Evolutionary conservation across 92 coral and sea anemone species (phyloP).

Genomic region (Virgularia gustaviana): DNA sequence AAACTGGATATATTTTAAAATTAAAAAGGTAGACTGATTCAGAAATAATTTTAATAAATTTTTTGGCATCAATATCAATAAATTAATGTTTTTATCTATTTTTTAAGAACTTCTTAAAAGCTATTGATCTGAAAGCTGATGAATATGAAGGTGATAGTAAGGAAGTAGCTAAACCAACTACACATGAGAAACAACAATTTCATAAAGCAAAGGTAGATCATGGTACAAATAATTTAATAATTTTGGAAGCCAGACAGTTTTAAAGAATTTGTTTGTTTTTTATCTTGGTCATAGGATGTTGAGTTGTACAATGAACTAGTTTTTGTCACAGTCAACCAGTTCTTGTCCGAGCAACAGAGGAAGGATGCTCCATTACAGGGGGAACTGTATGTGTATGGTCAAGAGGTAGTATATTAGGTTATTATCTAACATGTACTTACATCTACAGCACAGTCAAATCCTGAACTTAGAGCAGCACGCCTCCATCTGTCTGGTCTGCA

Average conservation of each 20-base stretch:
- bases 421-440: neutral
- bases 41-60: constrained; percentile 10
- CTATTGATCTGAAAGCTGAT: constrained; percentile 52
- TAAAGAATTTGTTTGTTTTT: constrained; percentile 1
- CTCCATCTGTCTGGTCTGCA: too few relatives aligned
- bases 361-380: constrained; percentile 65
- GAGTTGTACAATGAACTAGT: constrained; percentile 82
- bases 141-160: constrained; percentile 69
- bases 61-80: neutral
- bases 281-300: constrained; percentile 48
- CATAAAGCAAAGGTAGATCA: constrained; percentile 11
- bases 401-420: constrained; percentile 57
- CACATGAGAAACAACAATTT: constrained; percentile 47
- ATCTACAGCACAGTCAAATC: too few relatives aligned
- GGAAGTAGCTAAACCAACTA: constrained; percentile 59
- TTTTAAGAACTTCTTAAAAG: constrained; percentile 47
- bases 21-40: too few relatives aligned
- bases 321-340: constrained; percentile 72
- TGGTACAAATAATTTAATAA: neutral
- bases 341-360: constrained; percentile 64
- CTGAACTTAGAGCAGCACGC: too few relatives aligned
- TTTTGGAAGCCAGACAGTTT: neutral
- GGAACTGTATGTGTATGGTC: constrained; percentile 83
- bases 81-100: neutral
- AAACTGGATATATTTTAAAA: neutral